Evolutionary conservation across 2,113 vertebrate species (phyloP).

Genomic region (Nannospalax galili): DNA sequence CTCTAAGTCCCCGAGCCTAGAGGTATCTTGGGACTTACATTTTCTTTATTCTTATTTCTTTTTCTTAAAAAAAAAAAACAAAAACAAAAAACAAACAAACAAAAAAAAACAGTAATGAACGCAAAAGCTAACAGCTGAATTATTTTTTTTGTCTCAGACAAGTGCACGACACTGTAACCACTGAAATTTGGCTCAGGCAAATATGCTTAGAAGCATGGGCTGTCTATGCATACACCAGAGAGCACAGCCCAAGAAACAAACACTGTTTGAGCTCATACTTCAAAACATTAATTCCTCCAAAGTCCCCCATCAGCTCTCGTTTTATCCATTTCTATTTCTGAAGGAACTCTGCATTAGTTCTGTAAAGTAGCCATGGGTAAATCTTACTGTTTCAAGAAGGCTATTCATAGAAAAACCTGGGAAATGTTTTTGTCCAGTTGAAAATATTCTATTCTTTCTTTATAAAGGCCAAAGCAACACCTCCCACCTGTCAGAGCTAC

Average conservation of each 20-base stretch:
- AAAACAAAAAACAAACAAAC: too few species aligned
- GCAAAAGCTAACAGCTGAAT: background rate
- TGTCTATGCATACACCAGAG: background rate
- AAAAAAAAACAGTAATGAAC: background rate
- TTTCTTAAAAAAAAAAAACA: too few species aligned
- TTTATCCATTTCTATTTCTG: background rate
- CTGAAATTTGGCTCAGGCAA: background rate
- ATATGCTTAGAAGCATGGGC: background rate
- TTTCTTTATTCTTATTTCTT: background rate
- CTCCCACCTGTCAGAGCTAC: constrained; percentile 70
- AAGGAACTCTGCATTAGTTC: background rate
- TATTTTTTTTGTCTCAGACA: background rate
- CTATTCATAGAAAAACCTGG: constrained; percentile 9
- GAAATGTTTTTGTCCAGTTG: constrained; percentile 39
- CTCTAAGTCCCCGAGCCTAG: background rate
- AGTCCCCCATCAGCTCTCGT: background rate
- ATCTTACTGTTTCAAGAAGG: constrained; percentile 3
- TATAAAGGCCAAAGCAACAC: background rate
- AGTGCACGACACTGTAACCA: background rate
- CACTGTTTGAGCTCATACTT: background rate
- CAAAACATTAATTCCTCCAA: background rate
- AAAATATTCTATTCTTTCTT: constrained; percentile 57
- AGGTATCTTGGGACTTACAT: background rate
- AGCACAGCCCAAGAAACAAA: background rate
- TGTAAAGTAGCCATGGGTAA: background rate